Percentiles rank a stretch among this genome's conserved stretches.
Conservation (phyloP, 2,888 invertebrate genomes). For the Netelia fuscicornis region DNA sequence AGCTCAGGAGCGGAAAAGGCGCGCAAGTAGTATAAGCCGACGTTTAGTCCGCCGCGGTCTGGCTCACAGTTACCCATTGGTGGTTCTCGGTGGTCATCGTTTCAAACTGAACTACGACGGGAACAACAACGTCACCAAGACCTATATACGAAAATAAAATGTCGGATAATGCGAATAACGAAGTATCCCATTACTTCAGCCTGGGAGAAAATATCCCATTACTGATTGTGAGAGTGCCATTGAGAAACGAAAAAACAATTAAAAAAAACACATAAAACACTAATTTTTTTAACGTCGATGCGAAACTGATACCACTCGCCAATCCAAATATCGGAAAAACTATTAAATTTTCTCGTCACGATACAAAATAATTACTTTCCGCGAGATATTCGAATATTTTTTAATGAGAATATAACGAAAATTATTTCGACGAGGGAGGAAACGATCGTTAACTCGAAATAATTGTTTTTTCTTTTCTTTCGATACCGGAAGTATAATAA, state of each 20-base stretch:
- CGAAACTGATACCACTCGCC: background rate
- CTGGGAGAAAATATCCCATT: background rate
- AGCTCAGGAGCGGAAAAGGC: background rate
- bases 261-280: background rate
- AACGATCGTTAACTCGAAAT: background rate
- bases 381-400: background rate
- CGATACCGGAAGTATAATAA: too few relatives aligned
- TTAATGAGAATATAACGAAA: background rate
- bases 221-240: background rate
- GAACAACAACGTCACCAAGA: background rate
- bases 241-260: background rate
- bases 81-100: background rate
- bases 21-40: constrained; percentile 47
- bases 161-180: constrained; percentile 5
- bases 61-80: background rate
- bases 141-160: constrained; percentile 13
- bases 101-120: constrained; percentile 8
- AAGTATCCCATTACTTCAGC: background rate
- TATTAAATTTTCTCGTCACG: background rate
- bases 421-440: background rate
- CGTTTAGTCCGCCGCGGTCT: constrained; percentile 37
- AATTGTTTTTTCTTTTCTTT: too few relatives aligned
- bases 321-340: background rate
- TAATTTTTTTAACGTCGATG: background rate
- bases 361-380: background rate